Evolutionary conservation across 2,113 vertebrate species (phyloP), one percentile per base, ranked within the genome.

Genomic region (Origma solitaria): DNA sequence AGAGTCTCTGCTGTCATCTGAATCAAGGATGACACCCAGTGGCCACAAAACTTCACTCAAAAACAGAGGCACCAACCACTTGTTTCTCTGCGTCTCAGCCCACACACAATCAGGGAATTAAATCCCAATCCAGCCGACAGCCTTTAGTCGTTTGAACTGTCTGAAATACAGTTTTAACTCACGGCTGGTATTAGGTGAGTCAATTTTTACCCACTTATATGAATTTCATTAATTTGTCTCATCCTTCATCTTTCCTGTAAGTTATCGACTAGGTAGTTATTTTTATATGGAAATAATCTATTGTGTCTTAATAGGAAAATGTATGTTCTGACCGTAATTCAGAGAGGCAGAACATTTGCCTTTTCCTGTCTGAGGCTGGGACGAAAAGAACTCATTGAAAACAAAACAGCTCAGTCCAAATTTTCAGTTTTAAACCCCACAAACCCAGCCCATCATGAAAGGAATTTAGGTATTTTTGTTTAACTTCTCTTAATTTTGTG

Each of bases 21-120:
- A 95, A 88, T 77, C 97, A 97, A 96, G 96, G 95, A 94, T 97
- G 98, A 97, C 98, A 98, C 97, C 98, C 98, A 98, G 97, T 97
- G 98, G 98, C 85, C 76, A 91, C 87, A 89, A 5, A 23, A 51
- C 42, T 96, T 91, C 96, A 92, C 86, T 95, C 95, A 71, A 51
- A 71, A 83, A 1, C 88, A 50, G 60, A 69, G 69, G 13, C 61
- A 31, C 25, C 40, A 40, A 42, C 30, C 57, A 3, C 12, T 66
- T 14, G 65, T 95, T 90, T 68, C 56, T 57, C 50, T 30, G 12
- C 70, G 17, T 45, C 61, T 51, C 76, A 50, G 45, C 85, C 72
- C 77, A 12, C 40, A 15, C 18, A 22, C 8, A 62, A 45, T 11
- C 5, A 16, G 56, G 17, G 75, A 91, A 72, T 95, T 94, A 90